Conservation (phyloP, 2,113 vertebrate species). For the Bufo bufo region DNA sequence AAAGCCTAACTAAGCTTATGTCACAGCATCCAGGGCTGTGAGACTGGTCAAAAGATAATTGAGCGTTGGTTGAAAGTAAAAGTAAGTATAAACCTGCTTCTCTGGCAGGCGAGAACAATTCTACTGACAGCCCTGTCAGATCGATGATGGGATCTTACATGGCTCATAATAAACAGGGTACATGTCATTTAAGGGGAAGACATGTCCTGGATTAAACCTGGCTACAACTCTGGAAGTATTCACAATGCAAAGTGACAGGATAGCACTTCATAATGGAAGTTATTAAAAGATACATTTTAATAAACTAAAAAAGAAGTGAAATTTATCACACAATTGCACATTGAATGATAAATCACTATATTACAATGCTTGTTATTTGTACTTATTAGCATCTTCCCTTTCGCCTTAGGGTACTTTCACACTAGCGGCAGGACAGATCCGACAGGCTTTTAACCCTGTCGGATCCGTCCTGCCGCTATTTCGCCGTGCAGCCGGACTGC, state of each 20-base stretch:
- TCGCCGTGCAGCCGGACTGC: no score
- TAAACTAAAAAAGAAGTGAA: not conserved
- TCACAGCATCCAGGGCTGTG: not conserved
- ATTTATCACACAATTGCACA: not conserved
- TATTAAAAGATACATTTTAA: not conserved
- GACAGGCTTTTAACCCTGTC: no score
- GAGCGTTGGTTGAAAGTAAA: conserved; percentile 2
- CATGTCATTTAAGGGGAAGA: conserved; percentile 19
- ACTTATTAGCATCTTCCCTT: not conserved
- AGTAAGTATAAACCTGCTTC: not conserved
- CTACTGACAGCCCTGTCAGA: conserved; percentile 20
- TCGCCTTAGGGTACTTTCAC: not conserved
- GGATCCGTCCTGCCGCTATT: no score
- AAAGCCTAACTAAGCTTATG: not conserved
- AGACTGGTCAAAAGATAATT: conserved; percentile 16
- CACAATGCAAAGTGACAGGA: not conserved
- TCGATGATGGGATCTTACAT: conserved; percentile 1
- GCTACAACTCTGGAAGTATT: not conserved
- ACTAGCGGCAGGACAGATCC: no score
- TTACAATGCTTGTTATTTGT: not conserved
- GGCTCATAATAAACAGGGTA: not conserved
- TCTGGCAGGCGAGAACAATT: not conserved
- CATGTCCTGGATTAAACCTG: conserved; percentile 19
- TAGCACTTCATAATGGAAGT: no score
- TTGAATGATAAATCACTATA: not conserved